Evolutionary conservation across 2,888 invertebrate genomes (phyloP).

Genomic region (Hypsopygia costalis): DNA sequence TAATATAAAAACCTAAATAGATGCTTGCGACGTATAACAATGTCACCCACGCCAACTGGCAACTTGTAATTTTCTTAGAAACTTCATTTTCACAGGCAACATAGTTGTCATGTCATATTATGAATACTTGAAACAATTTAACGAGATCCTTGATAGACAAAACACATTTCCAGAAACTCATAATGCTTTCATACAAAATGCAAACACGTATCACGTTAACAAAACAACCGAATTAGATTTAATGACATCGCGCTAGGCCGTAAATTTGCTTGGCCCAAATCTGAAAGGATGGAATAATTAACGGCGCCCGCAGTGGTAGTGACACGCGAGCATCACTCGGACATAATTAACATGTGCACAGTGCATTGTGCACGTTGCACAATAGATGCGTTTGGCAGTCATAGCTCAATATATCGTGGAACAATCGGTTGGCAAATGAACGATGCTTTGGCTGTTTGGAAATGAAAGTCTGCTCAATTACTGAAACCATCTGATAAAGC

Average conservation of each 20-base stretch:
- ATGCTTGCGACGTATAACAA: too few species aligned
- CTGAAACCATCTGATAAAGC: too few species aligned
- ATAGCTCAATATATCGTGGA: conserved; percentile 8
- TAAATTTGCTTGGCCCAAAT: background rate
- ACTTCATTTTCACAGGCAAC: too few species aligned
- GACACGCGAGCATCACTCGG: conserved; percentile 48
- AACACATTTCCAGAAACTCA: background rate
- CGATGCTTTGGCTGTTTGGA: background rate
- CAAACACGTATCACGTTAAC: background rate
- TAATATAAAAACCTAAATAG: too few species aligned
- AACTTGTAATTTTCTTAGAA: too few species aligned
- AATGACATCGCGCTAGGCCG: background rate
- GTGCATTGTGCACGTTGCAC: conserved; percentile 29
- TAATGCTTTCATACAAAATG: background rate
- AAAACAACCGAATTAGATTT: background rate
- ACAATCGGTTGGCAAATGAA: conserved; percentile 7
- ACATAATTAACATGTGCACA: conserved; percentile 58
- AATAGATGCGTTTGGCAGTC: conserved; percentile 24
- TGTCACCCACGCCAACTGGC: too few species aligned
- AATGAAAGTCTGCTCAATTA: too few species aligned
- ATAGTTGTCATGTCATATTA: too few species aligned
- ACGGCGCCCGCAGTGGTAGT: conserved; percentile 39
- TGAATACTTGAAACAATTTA: too few species aligned
- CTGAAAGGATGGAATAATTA: conserved; percentile 27
- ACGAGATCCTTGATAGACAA: background rate